Percentiles rank a stretch among this genome's conserved stretches.
phyloP scores from a whole-genome alignment of 2,888 invertebrate species.

The Lochmaea capreae region DNA sequence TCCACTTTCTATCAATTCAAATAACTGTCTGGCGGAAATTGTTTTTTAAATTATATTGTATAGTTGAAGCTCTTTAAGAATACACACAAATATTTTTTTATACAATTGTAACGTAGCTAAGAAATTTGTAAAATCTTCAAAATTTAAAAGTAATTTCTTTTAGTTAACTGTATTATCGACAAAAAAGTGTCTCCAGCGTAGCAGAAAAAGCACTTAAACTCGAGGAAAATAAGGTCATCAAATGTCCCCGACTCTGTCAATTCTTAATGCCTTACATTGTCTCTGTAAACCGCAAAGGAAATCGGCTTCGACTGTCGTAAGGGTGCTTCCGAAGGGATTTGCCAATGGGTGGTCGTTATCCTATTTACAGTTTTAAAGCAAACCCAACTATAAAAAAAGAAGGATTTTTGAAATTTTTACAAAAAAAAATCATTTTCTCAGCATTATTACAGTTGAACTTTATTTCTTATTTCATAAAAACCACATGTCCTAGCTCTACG shows the following conservation, averaged over 20 bases:
- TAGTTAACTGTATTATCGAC: constrained; percentile 5
- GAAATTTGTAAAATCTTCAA: no score
- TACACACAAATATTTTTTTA: no score
- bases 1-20: constrained; percentile 15
- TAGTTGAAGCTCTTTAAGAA: no score
- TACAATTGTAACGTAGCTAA: no score
- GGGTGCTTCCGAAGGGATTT: background rate
- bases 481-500: no score
- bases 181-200: background rate
- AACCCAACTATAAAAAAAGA: no score
- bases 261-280: constrained; percentile 33
- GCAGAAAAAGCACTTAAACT: constrained; percentile 12
- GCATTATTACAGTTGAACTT: no score
- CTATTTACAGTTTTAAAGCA: background rate
- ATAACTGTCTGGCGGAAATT: background rate
- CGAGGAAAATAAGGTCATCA: constrained; percentile 1
- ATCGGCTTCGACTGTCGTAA: constrained; percentile 37
- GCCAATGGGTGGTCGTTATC: constrained; percentile 4
- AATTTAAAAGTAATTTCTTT: background rate
- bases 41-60: background rate
- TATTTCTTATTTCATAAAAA: no score
- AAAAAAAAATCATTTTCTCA: no score
- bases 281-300: constrained; percentile 45
- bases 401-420: no score
- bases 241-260: constrained; percentile 8